Base-by-base conservation (phyloP, 2,113 vertebrate species). In the Periophthalmus modestus region DNA sequence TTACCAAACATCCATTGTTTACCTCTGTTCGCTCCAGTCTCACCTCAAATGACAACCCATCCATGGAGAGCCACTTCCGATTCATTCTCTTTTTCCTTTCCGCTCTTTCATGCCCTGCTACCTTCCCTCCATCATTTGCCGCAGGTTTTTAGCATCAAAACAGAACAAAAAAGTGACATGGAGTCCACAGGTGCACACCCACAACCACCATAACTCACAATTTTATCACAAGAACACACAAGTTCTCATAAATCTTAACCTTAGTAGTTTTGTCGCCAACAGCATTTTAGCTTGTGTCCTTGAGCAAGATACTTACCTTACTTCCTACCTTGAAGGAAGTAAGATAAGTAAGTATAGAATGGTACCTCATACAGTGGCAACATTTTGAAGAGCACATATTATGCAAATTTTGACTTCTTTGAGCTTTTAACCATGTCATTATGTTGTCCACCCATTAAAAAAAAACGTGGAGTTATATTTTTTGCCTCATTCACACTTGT, bases 41-140 rank as follows among this genome's bases (percentile, higher is more conserved):
- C 89, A 91, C 89, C 84, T 93, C 91, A 82, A 73, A 90, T 93
- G 92, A 92, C 92, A 93, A 92, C 91, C 81, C 82, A 86, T 80
- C 93, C 89, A 79, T 79, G 47, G 93, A 94, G 91, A 90, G 74
- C 69, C 75, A 74, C 79, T 81, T 89, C 68, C 78, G 63, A 79
- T 82, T 81, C 72, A 79, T 77, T 82, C 78, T 55, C 50, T 78
- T 66, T 66, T 77, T 86, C 69, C 75, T 68, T 43, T 71, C 69
- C 54, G 79, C 66, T 71, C 80, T 83, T 76, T 72, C 68, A 75
- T 75, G 54, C 68, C 46, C 76, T 23, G 16, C 61, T 77, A 62
- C 72, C 72, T 78, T 77, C 39, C 47, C 55, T 65, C 47, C 63
- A 46, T 69, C 63, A 71, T 57, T 33, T 0, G 15, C 58, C 34